Evolutionary conservation across 1,140 invertebrate species (phyloP).

Genomic region (Drosophila bocki): DNA sequence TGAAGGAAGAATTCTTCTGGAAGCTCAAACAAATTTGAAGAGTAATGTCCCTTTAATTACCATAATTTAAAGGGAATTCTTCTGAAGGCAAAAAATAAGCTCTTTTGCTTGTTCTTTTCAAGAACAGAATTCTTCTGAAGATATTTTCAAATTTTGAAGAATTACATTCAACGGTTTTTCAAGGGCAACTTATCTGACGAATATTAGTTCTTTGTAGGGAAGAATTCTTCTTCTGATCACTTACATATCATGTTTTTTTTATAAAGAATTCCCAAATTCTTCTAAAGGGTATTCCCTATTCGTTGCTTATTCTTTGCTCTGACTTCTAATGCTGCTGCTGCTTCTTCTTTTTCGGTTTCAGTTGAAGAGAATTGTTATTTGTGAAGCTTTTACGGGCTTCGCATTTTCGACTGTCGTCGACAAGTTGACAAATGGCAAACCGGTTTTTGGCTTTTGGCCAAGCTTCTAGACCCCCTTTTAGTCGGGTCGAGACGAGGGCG

Average conservation of each 20-base stretch:
- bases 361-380: slow-evolving; percentile 60
- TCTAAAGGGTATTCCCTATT: neutral
- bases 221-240: neutral
- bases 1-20: neutral
- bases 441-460: slow-evolving; percentile 71
- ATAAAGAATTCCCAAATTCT: no score
- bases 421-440: slow-evolving; percentile 78
- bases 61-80: neutral
- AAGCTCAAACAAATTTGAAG: neutral
- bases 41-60: no score
- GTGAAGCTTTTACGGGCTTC: slow-evolving; percentile 63
- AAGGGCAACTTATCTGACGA: neutral
- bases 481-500: neutral
- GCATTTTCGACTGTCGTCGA: slow-evolving; percentile 57
- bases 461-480: slow-evolving; percentile 29
- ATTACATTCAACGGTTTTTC: neutral
- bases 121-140: neutral
- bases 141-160: neutral
- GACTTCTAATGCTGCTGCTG: neutral
- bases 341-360: slow-evolving; percentile 18
- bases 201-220: neutral
- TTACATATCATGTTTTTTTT: neutral
- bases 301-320: neutral
- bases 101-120: neutral
- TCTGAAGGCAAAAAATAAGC: neutral